A percentile compares a stretch with the other conserved stretches of the same genome.
Conservation (phyloP, 2,113 vertebrate genomes). For the Neotoma lepida region DNA sequence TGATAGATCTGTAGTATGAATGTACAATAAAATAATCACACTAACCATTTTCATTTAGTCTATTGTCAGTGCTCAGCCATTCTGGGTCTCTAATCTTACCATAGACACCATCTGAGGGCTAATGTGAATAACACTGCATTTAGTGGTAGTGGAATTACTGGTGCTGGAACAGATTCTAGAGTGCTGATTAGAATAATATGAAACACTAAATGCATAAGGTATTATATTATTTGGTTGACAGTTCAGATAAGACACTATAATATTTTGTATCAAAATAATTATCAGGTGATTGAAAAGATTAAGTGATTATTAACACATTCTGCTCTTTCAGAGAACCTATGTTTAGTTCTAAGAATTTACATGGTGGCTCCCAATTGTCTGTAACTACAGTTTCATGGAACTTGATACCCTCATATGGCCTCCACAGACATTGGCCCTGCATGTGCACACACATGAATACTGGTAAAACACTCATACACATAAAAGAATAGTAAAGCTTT, state of each 20-base stretch:
- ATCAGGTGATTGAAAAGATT: not conserved
- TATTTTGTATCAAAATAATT: not conserved
- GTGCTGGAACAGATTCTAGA: not conserved
- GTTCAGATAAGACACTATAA: not conserved
- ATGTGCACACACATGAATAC: not conserved
- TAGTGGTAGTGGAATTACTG: not conserved
- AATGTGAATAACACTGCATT: not conserved
- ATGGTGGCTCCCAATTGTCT: not conserved
- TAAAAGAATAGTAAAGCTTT: no score
- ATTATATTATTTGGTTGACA: not conserved
- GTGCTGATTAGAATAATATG: not conserved
- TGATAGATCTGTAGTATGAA: constrained; percentile 56
- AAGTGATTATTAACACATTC: not conserved
- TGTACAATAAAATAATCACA: constrained; percentile 57
- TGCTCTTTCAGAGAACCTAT: not conserved
- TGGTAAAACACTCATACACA: not conserved
- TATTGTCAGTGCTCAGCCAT: not conserved
- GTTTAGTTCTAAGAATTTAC: not conserved
- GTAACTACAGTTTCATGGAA: no score
- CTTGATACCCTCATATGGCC: not conserved
- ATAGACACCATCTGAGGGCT: not conserved
- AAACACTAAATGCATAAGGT: not conserved
- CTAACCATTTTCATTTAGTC: not conserved
- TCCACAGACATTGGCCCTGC: not conserved
- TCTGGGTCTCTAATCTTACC: not conserved